Evolutionary conservation across 2,797 vertebrate species (phyloP).

Genomic region (Scarus forsteni): DNA sequence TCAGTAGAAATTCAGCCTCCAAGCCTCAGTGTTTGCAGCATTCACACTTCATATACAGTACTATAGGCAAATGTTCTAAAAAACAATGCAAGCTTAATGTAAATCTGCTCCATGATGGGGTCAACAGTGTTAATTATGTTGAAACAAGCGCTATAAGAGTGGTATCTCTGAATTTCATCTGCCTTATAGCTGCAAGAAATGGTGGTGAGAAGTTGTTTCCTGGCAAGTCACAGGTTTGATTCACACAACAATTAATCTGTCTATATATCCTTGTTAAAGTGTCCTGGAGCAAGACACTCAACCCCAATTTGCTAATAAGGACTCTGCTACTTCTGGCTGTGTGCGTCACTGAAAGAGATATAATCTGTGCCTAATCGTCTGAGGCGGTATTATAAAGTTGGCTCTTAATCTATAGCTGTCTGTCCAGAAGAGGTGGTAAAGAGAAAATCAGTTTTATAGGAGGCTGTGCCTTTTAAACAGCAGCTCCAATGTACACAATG

Average conservation of each 20-base stretch:
- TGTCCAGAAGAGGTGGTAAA: not conserved
- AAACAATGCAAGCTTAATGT: slow-evolving; percentile 27
- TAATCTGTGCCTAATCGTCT: slow-evolving; percentile 5
- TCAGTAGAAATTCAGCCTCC: not conserved
- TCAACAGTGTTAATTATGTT: slow-evolving; percentile 62
- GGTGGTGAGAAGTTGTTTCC: slow-evolving; percentile 24
- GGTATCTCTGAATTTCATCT: slow-evolving; percentile 43
- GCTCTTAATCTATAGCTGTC: not conserved
- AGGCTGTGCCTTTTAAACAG: too few species aligned
- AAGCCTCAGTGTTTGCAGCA: not conserved
- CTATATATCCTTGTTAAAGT: slow-evolving; percentile 34
- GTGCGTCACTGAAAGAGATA: not conserved
- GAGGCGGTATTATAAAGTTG: not conserved
- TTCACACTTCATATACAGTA: not conserved
- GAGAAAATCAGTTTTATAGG: too few species aligned
- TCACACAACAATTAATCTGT: slow-evolving; percentile 36
- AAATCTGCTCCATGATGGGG: slow-evolving; percentile 39
- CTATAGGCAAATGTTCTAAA: slow-evolving; percentile 24
- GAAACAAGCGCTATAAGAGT: slow-evolving; percentile 28
- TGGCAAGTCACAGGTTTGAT: slow-evolving; percentile 31
- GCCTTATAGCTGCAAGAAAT: slow-evolving; percentile 31
- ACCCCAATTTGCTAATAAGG: slow-evolving; percentile 29
- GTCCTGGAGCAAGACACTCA: slow-evolving; percentile 35
- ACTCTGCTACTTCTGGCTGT: slow-evolving; percentile 1
- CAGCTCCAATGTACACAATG: too few species aligned